Conservation (phyloP, 1,140 invertebrate species). For the Drosophila tropicalis region DNA sequence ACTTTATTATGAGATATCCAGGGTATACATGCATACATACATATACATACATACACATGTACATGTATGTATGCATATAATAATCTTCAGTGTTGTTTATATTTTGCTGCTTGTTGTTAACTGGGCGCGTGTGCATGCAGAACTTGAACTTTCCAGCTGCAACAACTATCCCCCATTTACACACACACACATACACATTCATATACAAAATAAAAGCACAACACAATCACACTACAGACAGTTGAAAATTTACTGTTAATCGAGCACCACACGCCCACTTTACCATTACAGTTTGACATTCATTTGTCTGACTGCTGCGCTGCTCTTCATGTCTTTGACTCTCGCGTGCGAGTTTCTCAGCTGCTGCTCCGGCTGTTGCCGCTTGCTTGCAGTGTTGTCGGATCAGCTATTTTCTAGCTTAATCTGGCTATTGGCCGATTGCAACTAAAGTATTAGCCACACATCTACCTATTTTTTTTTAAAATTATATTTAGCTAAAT, state of each 20-base stretch:
- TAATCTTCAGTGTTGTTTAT: conserved; percentile 14
- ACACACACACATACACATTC: neutral
- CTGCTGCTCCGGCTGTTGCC: neutral
- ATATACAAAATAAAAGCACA: conserved; percentile 2
- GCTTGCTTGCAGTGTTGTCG: neutral
- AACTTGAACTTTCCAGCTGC: conserved; percentile 42
- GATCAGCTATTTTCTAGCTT: too few relatives aligned
- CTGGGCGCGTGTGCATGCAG: conserved; percentile 30
- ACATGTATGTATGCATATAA: conserved; percentile 36
- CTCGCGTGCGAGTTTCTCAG: neutral
- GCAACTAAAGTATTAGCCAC: too few relatives aligned
- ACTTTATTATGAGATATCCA: neutral
- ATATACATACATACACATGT: too few relatives aligned
- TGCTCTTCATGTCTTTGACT: neutral
- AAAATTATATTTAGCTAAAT: too few relatives aligned
- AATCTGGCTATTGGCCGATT: too few relatives aligned
- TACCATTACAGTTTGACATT: conserved; percentile 51
- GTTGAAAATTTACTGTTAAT: conserved; percentile 54
- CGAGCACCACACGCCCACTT: conserved; percentile 44
- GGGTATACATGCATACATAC: neutral
- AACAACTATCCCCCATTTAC: neutral
- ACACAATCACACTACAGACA: conserved; percentile 31
- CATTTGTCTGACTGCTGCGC: conserved; percentile 14
- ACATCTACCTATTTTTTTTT: too few relatives aligned
- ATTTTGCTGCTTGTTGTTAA: conserved; percentile 24